Base-by-base conservation (phyloP, 2,113 vertebrate genomes). In the Ivindomyrus marchei region DNA sequence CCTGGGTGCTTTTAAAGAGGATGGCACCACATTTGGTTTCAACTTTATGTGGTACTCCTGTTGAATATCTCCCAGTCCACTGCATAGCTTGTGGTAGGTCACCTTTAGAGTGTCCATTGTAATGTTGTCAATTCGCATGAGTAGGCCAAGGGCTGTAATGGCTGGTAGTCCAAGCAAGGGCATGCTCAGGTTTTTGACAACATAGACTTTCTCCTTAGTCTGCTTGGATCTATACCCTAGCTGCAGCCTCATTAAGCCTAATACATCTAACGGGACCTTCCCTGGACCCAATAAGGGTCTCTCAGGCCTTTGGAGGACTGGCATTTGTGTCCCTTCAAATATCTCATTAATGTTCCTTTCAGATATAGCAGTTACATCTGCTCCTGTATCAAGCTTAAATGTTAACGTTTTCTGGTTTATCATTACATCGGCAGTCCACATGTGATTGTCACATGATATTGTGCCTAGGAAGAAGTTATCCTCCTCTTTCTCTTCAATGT, bases 61-160 rank as follows among this genome's bases (percentile, higher is more conserved):
- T 36, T 91, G 90, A 8, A 92, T 9, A 36, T 88, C 10, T 0
- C 90, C 91, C 1, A 91, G 77, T 2, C 89, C 74, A 13, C 62
- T 53, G 88, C 91, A 92, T 1, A 93, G 77, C 36, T 91, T 92
- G 5, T 88, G 90, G 7, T 91, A 92, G 0, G 10, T 17, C 3
- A 89, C 3, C 83, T 88, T 90, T 36, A 91, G 2, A 8, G 27
- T 52, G 4, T 31, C n/a, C 8, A 74, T 31, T 0, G 6, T 62
- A 10, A 92, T 56, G 56, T 46, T 90, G 36, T 92, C 90, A 24
- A 88, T 0, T 45, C 88, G 53, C 0, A 8, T 24, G 0, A 92
- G 88, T 13, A 92, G 24, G 56, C 56, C 24, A 62, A 62, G 56
- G 56, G 21, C 24, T 1, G 24, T n/a, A 62, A 62, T n/a, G 6